Conservation (phyloP, 2,797 vertebrate species). For the Pelobates cultripes region DNA sequence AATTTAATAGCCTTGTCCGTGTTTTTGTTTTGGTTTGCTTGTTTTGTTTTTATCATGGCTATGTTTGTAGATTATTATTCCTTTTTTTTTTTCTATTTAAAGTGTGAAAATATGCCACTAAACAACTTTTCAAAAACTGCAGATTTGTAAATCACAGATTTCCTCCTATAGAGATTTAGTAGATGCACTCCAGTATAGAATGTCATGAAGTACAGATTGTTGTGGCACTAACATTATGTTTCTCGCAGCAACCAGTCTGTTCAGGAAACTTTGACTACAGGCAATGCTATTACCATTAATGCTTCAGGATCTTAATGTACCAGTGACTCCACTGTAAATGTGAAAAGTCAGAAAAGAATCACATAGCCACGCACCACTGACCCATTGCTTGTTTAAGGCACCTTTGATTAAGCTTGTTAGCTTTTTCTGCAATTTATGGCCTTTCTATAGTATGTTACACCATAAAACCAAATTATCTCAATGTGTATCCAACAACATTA, state of each 20-base stretch:
- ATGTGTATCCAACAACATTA: too few species aligned
- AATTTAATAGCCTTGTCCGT: too few species aligned
- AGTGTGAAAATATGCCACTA: too few species aligned
- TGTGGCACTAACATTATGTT: slow-evolving; percentile 15
- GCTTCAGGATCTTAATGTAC: slow-evolving; percentile 38
- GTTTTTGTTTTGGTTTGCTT: too few species aligned
- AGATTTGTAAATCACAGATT: not conserved
- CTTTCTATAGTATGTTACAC: not conserved
- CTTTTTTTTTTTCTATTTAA: too few species aligned
- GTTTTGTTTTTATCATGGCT: too few species aligned
- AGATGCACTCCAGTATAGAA: slow-evolving; percentile 5
- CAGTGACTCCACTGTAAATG: slow-evolving; percentile 22
- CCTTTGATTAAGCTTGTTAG: slow-evolving; percentile 9
- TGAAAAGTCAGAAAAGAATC: slow-evolving; percentile 24
- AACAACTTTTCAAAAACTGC: too few species aligned
- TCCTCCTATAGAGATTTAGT: slow-evolving; percentile 19
- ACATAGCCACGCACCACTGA: slow-evolving; percentile 10
- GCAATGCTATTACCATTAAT: slow-evolving; percentile 17
- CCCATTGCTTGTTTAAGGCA: slow-evolving; percentile 17
- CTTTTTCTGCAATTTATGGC: slow-evolving; percentile 2
- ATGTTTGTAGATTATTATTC: too few species aligned
- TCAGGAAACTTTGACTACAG: slow-evolving; percentile 39
- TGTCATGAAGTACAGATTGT: slow-evolving; percentile 25
- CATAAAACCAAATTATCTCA: not conserved
- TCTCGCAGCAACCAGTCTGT: slow-evolving; percentile 45